A percentile compares a stretch with the other conserved stretches of the same genome.
phyloP scores from a whole-genome alignment of 1,140 invertebrate genomes.

The Aphaenogaster ashmeadi region DNA sequence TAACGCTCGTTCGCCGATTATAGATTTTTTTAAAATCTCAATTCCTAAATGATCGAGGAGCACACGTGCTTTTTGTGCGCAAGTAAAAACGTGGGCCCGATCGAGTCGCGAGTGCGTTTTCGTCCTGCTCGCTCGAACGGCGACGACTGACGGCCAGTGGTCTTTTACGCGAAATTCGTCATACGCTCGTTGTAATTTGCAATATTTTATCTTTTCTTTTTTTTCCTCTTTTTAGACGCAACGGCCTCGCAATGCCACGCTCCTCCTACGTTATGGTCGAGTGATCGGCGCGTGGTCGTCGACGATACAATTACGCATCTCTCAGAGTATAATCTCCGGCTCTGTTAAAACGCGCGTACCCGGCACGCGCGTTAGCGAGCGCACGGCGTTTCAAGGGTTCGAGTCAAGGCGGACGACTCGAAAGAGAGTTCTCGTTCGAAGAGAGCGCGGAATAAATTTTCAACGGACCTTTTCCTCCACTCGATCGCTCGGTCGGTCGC shows the following conservation, averaged over 20 bases:
- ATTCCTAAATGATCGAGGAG: constrained; percentile 57
- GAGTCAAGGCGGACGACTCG: constrained; percentile 53
- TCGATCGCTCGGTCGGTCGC: constrained; percentile 22
- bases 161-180: constrained; percentile 28
- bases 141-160: not conserved
- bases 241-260: constrained; percentile 52
- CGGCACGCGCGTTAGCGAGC: constrained; percentile 64
- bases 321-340: constrained; percentile 71
- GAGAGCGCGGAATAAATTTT: constrained; percentile 38
- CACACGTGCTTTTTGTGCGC: constrained; percentile 56
- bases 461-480: not conserved
- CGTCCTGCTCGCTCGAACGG: not conserved
- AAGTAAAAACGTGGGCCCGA: constrained; percentile 51
- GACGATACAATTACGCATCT: constrained; percentile 74
- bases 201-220: not conserved
- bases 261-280: constrained; percentile 64
- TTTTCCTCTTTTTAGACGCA: constrained; percentile 45
- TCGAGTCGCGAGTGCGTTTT: constrained; percentile 26
- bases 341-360: constrained; percentile 69
- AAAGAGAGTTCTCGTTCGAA: constrained; percentile 28
- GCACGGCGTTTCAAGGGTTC: constrained; percentile 38
- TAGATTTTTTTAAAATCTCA: constrained; percentile 37
- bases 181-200: constrained; percentile 9
- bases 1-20: constrained; percentile 27
- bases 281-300: constrained; percentile 73